Evolutionary conservation across 1,140 invertebrate genomes (phyloP).

Genomic region (Heliothis subflexa): DNA sequence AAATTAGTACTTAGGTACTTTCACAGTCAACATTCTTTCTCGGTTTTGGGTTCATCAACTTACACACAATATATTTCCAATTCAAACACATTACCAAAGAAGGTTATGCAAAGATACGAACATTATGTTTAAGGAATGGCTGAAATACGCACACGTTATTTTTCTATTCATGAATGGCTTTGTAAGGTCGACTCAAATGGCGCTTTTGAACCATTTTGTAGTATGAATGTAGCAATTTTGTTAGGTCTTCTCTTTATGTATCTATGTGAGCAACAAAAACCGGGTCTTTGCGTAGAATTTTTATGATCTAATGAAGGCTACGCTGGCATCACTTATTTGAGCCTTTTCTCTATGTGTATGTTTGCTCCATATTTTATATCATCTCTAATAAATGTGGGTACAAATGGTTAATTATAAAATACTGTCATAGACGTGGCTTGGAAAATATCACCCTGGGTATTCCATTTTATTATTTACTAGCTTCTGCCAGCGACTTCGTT

Average conservation of each 20-base stretch:
- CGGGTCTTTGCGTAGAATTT: slow-evolving; percentile 1
- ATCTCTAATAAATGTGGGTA: no score
- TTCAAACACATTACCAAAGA: neutral
- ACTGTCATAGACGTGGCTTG: no score
- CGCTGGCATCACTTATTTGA: neutral
- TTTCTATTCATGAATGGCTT: slow-evolving; percentile 31
- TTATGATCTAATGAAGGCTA: neutral
- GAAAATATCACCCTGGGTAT: no score
- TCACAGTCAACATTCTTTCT: no score
- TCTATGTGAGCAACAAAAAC: neutral
- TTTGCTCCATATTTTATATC: no score
- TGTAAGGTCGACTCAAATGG: slow-evolving; percentile 5
- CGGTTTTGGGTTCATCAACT: no score
- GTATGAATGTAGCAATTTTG: slow-evolving; percentile 3
- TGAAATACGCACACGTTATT: slow-evolving; percentile 12
- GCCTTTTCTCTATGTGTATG: neutral
- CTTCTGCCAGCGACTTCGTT: no score
- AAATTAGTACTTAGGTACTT: no score
- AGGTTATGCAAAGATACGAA: neutral
- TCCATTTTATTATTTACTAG: no score
- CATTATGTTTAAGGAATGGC: slow-evolving; percentile 19
- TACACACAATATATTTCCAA: slow-evolving; percentile 7
- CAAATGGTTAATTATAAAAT: no score
- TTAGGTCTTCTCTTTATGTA: neutral
- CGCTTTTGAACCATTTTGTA: neutral